These are phyloP conservation scores for Trachelus stipa DNA, from an alignment of 2,888 invertebrate genomes.

Conservation along the genomic window DNA sequence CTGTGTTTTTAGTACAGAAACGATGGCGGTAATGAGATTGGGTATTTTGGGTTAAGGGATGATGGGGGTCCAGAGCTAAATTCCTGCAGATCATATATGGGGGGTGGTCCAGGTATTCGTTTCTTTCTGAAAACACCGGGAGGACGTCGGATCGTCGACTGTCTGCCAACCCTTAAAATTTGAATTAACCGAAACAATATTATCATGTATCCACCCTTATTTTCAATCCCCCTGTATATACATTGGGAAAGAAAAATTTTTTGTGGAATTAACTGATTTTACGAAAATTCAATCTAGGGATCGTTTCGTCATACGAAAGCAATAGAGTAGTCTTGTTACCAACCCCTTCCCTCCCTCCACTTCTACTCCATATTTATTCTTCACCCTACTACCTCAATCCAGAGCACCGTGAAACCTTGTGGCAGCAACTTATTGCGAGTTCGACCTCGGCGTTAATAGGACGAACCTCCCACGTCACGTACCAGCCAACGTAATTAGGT, in stretches of 20 bases:
- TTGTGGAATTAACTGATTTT: neutral
- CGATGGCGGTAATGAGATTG: neutral
- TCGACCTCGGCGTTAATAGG: neutral
- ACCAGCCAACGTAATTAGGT: neutral
- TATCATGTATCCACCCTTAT: neutral
- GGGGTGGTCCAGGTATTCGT: neutral
- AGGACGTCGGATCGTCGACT: neutral
- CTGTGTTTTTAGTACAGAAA: neutral
- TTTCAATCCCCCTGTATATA: neutral
- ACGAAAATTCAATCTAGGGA: neutral
- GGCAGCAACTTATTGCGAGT: neutral
- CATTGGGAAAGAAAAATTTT: neutral
- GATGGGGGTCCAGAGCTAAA: neutral
- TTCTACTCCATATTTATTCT: neutral
- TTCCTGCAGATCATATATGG: neutral
- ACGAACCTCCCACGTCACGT: neutral
- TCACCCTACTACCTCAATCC: neutral
- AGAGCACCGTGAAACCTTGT: neutral
- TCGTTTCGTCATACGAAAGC: neutral
- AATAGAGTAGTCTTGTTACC: neutral
- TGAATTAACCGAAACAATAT: neutral
- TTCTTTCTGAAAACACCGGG: too few relatives aligned
- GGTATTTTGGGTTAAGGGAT: neutral
- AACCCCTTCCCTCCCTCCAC: fast-evolving
- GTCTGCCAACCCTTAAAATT: neutral